Percentiles rank a stretch among this genome's conserved stretches.
Evolutionary conservation across 2,113 vertebrate genomes (phyloP).

Genomic region (Atlantisia rogersi): DNA sequence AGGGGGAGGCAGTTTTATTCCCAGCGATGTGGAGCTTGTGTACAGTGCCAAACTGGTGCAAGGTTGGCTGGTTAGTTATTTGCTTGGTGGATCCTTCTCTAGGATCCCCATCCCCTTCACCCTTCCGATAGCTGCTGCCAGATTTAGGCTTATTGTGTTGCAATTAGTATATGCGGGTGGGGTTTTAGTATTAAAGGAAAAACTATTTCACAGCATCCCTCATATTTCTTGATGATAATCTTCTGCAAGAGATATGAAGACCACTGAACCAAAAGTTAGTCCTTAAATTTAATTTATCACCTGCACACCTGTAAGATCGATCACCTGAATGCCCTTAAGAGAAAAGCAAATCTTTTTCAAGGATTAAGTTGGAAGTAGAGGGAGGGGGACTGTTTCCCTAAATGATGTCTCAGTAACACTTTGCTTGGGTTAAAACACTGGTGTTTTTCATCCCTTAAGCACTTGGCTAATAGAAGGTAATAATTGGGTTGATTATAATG

Average conservation of each 20-base stretch:
- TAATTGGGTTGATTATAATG: slow-evolving; percentile 50
- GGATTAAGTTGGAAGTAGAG: neutral
- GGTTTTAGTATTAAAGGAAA: neutral
- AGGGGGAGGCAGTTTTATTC: neutral
- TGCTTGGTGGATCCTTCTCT: neutral
- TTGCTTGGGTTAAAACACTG: neutral
- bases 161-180: neutral
- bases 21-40: neutral
- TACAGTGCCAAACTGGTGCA: neutral
- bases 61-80: neutral
- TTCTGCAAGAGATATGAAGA: neutral
- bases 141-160: neutral
- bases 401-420: neutral
- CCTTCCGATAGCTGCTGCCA: neutral
- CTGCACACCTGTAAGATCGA: neutral
- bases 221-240: neutral
- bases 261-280: neutral
- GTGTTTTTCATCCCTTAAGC: slow-evolving; percentile 25
- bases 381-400: neutral
- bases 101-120: neutral
- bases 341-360: neutral
- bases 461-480: slow-evolving; percentile 45
- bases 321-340: neutral
- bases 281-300: neutral
- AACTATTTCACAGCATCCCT: neutral